Conservation (phyloP, 2,888 invertebrate species). For the Caenorhabditis wallacei region DNA sequence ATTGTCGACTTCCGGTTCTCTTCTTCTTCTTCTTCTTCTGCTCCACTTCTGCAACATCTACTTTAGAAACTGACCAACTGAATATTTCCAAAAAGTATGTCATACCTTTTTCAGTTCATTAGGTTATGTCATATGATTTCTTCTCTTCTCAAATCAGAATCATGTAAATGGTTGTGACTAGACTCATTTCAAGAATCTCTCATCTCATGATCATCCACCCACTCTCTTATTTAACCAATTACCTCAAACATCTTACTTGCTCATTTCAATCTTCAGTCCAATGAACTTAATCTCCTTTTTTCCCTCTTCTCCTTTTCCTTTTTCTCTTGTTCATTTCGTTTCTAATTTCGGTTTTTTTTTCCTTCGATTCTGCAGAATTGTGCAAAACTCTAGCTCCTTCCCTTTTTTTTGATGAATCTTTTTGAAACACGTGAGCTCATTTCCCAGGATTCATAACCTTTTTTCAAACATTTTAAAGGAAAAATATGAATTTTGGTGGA, state of each 20-base stretch:
- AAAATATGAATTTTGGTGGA: not conserved
- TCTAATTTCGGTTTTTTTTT: conserved; percentile 4
- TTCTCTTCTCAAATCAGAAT: conserved; percentile 10
- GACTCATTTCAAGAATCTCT: conserved; percentile 23
- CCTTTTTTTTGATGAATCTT: not conserved
- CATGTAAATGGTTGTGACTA: conserved; percentile 19
- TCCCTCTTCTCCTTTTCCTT: not conserved
- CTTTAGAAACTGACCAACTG: not conserved
- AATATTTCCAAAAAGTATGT: conserved; percentile 6
- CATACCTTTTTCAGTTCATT: conserved; percentile 40
- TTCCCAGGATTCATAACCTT: conserved; percentile 29
- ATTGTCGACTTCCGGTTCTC: conserved; percentile 46
- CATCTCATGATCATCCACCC: conserved; percentile 32
- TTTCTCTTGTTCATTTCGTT: not conserved
- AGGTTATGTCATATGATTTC: conserved; percentile 51
- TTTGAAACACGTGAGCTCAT: conserved; percentile 12
- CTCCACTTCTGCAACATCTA: conserved; percentile 15
- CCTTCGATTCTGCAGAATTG: conserved; percentile 2
- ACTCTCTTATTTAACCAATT: conserved; percentile 57
- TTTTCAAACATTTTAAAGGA: conserved; percentile 1
- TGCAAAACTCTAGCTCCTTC: conserved; percentile 15
- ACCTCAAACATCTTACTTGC: conserved; percentile 20
- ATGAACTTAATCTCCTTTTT: conserved; percentile 6
- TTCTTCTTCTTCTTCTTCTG: not conserved
- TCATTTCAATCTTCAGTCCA: conserved; percentile 29